Conservation (phyloP, 2,888 invertebrate species). For the Brachyopa scutellaris region DNA sequence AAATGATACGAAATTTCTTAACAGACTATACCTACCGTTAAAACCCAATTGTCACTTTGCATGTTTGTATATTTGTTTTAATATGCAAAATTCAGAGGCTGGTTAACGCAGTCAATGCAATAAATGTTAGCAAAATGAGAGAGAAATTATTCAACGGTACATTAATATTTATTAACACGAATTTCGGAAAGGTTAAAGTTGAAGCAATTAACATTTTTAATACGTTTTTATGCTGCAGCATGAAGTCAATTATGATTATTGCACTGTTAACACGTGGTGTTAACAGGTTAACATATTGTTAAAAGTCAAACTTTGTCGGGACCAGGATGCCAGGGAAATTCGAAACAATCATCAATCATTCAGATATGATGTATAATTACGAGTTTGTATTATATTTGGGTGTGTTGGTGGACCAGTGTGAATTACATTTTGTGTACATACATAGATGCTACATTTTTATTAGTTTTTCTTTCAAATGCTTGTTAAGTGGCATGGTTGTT, state of each 20-base stretch:
- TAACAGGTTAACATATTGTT: conserved; percentile 35
- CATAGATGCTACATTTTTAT: too few species aligned
- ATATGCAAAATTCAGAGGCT: neutral
- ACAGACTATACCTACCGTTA: neutral
- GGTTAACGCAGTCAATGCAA: conserved; percentile 14
- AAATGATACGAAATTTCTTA: neutral
- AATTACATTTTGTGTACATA: too few species aligned
- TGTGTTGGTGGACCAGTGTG: too few species aligned
- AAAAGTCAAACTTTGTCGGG: conserved; percentile 14
- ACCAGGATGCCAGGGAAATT: neutral
- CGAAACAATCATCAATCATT: conserved; percentile 33
- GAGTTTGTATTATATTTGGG: too few species aligned
- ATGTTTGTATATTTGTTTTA: too few species aligned
- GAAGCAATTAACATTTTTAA: conserved; percentile 67
- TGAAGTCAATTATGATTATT: conserved; percentile 55
- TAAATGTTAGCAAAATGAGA: conserved; percentile 36
- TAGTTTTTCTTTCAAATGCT: too few species aligned
- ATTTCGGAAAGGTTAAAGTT: conserved; percentile 38
- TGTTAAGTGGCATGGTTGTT: too few species aligned
- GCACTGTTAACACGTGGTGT: conserved; percentile 53
- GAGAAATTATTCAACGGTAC: conserved; percentile 61
- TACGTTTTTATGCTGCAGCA: conserved; percentile 27
- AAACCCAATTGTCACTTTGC: conserved; percentile 42
- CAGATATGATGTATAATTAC: neutral
- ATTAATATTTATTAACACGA: conserved; percentile 67